phyloP scores from a whole-genome alignment of 2,797 vertebrate genomes.

The Oryzias dopingdopingensis region DNA sequence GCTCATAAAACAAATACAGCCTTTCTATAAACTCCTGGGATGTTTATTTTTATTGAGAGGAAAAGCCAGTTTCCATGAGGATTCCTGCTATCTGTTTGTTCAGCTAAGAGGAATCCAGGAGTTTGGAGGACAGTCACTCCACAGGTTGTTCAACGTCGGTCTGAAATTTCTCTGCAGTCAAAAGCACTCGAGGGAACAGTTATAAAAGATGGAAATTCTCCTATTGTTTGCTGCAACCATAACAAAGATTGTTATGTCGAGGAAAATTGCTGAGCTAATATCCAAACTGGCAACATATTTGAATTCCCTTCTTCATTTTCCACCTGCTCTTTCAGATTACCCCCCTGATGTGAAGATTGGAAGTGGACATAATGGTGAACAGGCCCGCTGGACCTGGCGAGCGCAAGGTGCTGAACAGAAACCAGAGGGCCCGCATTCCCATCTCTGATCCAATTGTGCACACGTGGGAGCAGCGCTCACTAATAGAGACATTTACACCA shows the following conservation, averaged over 20 bases:
- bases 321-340: constrained; percentile 36
- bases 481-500: constrained; percentile 99
- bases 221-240: too few relatives aligned
- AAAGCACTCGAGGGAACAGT: not conserved
- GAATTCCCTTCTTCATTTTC: too few relatives aligned
- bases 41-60: constrained; percentile 56
- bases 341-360: constrained; percentile 47
- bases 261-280: too few relatives aligned
- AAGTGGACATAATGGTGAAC: constrained; percentile 47
- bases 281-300: too few relatives aligned
- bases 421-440: constrained; percentile 82
- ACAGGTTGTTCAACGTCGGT: constrained; percentile 17
- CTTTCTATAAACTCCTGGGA: constrained; percentile 33
- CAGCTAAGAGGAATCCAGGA: constrained; percentile 20
- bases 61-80: constrained; percentile 47
- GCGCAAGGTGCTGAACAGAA: constrained; percentile 68
- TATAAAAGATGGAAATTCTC: not conserved
- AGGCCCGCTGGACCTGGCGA: constrained; percentile 66
- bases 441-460: constrained; percentile 79
- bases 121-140: constrained; percentile 23
- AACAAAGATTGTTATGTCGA: too few relatives aligned
- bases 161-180: constrained; percentile 1
- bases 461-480: constrained; percentile 70
- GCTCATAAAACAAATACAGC: constrained; percentile 55
- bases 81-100: constrained; percentile 28